Base-by-base conservation (phyloP, 2,113 vertebrate genomes). In the Callionymus lyra region DNA sequence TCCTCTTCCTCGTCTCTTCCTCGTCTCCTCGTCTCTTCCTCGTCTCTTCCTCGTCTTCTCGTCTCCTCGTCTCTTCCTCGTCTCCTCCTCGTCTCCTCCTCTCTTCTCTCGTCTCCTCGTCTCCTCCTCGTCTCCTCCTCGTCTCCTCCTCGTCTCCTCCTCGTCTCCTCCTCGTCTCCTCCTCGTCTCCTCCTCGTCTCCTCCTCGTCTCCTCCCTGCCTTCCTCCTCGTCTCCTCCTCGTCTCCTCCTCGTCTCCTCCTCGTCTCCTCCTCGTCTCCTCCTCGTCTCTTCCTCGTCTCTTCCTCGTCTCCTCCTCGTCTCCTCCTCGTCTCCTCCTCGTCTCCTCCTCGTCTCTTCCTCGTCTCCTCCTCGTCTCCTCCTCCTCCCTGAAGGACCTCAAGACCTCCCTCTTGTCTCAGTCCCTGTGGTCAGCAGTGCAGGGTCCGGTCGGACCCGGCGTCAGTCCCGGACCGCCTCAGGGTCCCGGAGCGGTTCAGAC, bases 401-500 rank as follows among this genome's bases (percentile, higher is more conserved):
- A 5, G 21, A 27, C 21, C 21, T 5, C 21, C 21, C 8, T 27
- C 14, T 14, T 6, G 11, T 32, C 5, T 2, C 10, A 34, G 35
- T 18, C 46, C 16, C 10, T 16, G 6, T 49, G 17, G 48, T 4
- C 6, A 68, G 45, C 27, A 38, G 34, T 53, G 36, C 59, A 31
- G 53, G 54, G 34, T 53, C 36, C 1, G 49, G 45, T 48, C 18
- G 44, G 55, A 32, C 47, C 60, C 16, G 60, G 38, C 11, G 50
- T 36, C 6, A 3, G 21, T 35, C 56, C 69, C 34, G 63, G 37
- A 13, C 52, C 6, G 15, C 60, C 66, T 14, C 53, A 41, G 1
- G 44, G 16, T 2, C 44, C 60, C 6, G 73, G 47, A 14, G 54
- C 27, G 1, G 50, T 56, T 32, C 70, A 74, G 57, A 59, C 82